phyloP scores from a whole-genome alignment of 1,140 invertebrate species.

The Idris sp. region DNA sequence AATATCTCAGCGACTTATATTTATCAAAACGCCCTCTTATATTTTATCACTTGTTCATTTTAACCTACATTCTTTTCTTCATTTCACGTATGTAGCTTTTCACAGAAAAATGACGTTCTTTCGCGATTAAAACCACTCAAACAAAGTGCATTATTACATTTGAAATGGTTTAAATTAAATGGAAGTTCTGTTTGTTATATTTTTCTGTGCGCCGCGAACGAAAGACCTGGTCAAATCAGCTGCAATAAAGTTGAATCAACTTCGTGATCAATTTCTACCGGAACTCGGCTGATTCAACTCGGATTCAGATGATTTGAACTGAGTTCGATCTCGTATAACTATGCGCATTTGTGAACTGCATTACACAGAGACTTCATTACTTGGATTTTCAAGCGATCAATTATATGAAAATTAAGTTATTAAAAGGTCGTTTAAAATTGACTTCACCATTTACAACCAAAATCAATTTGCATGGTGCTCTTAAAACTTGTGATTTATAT shows the following conservation, averaged over 20 bases:
- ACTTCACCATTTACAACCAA: not conserved
- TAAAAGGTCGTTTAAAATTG: not conserved
- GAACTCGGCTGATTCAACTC: constrained; percentile 3
- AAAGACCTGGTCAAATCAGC: constrained; percentile 2
- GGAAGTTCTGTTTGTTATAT: constrained; percentile 10
- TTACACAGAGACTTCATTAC: not conserved
- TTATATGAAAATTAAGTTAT: not conserved
- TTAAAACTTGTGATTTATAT: constrained; percentile 25
- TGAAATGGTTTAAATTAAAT: constrained; percentile 30
- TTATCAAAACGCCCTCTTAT: constrained; percentile 23
- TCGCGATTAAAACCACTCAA: constrained; percentile 45
- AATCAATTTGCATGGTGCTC: constrained; percentile 11
- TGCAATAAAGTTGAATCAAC: constrained; percentile 14
- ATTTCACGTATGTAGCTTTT: constrained; percentile 42
- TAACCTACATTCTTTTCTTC: constrained; percentile 54
- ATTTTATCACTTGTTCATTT: constrained; percentile 42
- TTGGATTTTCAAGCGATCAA: constrained; percentile 8
- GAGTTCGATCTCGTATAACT: constrained; percentile 15
- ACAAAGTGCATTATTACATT: constrained; percentile 43
- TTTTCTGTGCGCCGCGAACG: not conserved
- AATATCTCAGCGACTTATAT: constrained; percentile 3
- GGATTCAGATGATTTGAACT: not conserved
- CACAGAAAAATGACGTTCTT: constrained; percentile 24
- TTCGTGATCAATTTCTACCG: not conserved
- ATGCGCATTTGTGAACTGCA: constrained; percentile 3